Percentiles rank a stretch among this genome's conserved stretches.
phyloP scores from a whole-genome alignment of 2,797 vertebrate genomes.

The Agapornis canus region DNA sequence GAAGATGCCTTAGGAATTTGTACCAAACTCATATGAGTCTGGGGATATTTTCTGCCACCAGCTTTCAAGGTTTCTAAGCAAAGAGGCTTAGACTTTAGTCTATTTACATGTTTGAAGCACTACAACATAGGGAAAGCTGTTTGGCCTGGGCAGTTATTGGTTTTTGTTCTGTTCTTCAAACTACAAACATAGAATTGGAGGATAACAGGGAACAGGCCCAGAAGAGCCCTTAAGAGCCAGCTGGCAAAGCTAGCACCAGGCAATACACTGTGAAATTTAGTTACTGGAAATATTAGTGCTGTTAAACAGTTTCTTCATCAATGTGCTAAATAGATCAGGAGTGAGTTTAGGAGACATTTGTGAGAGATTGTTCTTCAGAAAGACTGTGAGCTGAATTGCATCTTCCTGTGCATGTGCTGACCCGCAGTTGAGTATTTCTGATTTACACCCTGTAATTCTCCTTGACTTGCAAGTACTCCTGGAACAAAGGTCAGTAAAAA shows the following conservation, averaged over 20 bases:
- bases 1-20: neutral
- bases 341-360: neutral
- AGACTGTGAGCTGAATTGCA: neutral
- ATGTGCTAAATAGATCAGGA: neutral
- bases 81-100: constrained; percentile 15
- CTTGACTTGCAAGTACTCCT: constrained; percentile 2
- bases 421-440: neutral
- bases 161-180: neutral
- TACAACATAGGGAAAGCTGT: neutral
- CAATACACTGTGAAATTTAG: neutral
- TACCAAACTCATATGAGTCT: neutral
- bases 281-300: constrained; percentile 16
- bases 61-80: neutral
- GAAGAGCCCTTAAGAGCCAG: neutral
- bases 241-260: neutral
- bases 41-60: neutral
- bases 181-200: neutral
- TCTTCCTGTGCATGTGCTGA: constrained; percentile 5
- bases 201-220: neutral
- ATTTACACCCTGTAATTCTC: constrained; percentile 33
- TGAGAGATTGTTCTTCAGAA: neutral
- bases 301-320: constrained; percentile 15
- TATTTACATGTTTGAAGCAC: constrained; percentile 10
- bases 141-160: neutral
- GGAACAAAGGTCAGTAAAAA: constrained; percentile 16